Evolutionary conservation across 2,113 vertebrate species (phyloP), one percentile per base, ranked within the genome.

Genomic region (Trematomus loennbergii): DNA sequence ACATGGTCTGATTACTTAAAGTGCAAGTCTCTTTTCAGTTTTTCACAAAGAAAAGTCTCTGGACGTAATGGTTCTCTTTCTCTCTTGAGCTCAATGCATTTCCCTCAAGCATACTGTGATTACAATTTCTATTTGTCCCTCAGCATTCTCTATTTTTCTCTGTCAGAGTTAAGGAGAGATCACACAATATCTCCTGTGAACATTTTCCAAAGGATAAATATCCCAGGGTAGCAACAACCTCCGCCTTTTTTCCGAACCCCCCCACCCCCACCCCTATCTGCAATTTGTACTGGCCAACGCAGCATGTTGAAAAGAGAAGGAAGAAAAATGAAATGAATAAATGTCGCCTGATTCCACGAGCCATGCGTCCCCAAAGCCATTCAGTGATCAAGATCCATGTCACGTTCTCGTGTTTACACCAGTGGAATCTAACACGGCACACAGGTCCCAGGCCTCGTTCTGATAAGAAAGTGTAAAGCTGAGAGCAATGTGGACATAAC

Each of bases 31-130:
- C 67, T 62, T 75, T 85, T 88, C 72, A 83, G 49, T 76, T 79
- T 77, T 79, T 76, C 72, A 86, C 65, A 88, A 70, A 78, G 65
- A 81, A 72, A 83, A 84, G 72, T 84, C 69, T 81, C 70, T 63
- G 33, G 17, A 65, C 49, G 43, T 72, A 90, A 82, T 82, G 77
- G 58, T 55, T 33, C 18, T 66, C 74, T 75, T 59, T 65, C 49
- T 55, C 77, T 80, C 64, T 40, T 57, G 40, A 83, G 65, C 82
- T 65, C 65, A 72, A 65, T 85, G 71, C 84, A 88, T 92, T 90
- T 88, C 90, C 86, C 87, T 82, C 78, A 89, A 91, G 91, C 91
- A 84, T 80, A 65, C 78, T 82, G 82, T 88, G 86, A 91, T 91
- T 91, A 85, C 72, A 83, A 83, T 87, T 90, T 85, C 69, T 73